Conservation (phyloP, 2,888 invertebrate species). For the Spicauda simplicius region DNA sequence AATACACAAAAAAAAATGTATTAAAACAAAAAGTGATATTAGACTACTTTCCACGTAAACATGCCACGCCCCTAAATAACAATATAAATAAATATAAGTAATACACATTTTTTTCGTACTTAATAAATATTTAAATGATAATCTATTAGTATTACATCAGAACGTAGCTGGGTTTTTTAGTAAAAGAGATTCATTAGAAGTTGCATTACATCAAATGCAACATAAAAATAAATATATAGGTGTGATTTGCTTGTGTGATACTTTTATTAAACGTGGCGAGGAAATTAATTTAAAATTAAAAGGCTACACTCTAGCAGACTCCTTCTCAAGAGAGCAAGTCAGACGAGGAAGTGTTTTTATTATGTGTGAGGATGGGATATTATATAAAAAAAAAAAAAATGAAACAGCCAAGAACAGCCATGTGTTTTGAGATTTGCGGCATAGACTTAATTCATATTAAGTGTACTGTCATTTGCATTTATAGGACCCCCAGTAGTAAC, state of each 20-base stretch:
- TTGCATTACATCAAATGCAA: not conserved
- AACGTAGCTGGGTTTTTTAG: constrained; percentile 8
- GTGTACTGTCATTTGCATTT: not conserved
- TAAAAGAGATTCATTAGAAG: constrained; percentile 1
- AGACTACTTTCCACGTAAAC: constrained; percentile 3
- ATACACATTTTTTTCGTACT: not conserved
- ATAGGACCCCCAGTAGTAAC: not conserved
- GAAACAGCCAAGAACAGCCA: not conserved
- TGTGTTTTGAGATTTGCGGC: constrained; percentile 7
- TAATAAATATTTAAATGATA: not conserved
- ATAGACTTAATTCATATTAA: not conserved
- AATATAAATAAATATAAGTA: not conserved
- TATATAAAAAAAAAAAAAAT: not conserved
- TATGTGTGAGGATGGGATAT: not conserved
- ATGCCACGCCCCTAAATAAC: too few relatives aligned
- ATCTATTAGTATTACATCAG: not conserved
- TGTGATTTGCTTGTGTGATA: constrained; percentile 7
- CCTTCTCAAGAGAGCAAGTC: not conserved
- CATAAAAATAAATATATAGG: constrained; percentile 4
- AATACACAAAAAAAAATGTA: not conserved
- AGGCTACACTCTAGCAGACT: too few relatives aligned
- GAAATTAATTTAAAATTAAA: constrained; percentile 19
- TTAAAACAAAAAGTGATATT: constrained; percentile 8
- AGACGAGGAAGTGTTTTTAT: constrained; percentile 5
- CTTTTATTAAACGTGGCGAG: constrained; percentile 12